Evolutionary conservation across 2,888 invertebrate species (phyloP).

Genomic region (Zygothrica quintamaculata): DNA sequence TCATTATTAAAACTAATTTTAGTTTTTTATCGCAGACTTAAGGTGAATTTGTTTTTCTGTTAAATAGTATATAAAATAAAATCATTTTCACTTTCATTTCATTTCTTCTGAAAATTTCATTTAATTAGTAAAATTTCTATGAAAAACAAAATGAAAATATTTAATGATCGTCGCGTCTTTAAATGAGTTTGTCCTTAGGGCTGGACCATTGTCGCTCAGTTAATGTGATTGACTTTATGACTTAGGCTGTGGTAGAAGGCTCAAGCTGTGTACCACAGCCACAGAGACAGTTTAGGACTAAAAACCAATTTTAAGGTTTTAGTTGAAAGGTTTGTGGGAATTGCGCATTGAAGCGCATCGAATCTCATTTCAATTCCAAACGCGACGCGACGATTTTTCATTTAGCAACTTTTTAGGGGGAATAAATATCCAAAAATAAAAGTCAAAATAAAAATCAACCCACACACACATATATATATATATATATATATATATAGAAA

Average conservation of each 20-base stretch:
- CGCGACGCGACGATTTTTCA: conserved; percentile 49
- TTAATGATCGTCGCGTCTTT: conserved; percentile 15
- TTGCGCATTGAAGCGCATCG: conserved; percentile 63
- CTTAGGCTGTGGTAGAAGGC: conserved; percentile 10
- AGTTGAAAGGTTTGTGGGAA: conserved; percentile 50
- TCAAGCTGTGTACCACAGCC: too few species aligned
- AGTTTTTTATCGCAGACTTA: too few species aligned
- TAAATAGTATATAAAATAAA: too few species aligned
- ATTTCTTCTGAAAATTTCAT: too few species aligned
- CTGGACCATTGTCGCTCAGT: conserved; percentile 3
- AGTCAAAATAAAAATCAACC: conserved; percentile 1
- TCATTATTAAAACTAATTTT: too few species aligned
- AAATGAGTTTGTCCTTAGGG: conserved; percentile 62
- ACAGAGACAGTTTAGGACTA: too few species aligned
- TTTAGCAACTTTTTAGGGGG: conserved; percentile 1
- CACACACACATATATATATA: conserved; percentile 26
- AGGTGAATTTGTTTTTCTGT: too few species aligned
- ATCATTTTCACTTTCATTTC: too few species aligned
- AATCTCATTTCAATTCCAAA: conserved; percentile 33
- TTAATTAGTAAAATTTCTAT: too few species aligned
- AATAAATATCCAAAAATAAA: background rate
- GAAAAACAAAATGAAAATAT: conserved; percentile 22
- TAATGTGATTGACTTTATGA: conserved; percentile 1
- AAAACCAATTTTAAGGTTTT: background rate
- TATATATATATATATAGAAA: too few species aligned